Evolutionary conservation across 1,140 invertebrate species (phyloP).

Genomic region (Tachypleus tridentatus): DNA sequence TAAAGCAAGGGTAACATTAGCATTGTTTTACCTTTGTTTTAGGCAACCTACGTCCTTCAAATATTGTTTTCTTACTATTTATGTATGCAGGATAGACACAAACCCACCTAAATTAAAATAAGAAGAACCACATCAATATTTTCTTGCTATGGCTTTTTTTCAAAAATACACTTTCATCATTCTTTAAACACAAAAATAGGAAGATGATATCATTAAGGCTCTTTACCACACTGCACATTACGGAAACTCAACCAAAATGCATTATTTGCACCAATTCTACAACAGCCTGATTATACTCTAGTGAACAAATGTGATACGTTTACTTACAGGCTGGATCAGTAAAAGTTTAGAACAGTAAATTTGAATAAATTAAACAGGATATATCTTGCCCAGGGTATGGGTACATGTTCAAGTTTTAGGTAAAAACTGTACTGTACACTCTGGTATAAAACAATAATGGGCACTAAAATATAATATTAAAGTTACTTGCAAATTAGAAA

Average conservation of each 20-base stretch:
- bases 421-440: too few relatives aligned
- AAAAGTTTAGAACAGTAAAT: too few relatives aligned
- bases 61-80: conserved; percentile 81
- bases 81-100: conserved; percentile 94
- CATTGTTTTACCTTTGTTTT: conserved; percentile 49
- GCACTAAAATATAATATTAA: too few relatives aligned
- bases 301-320: too few relatives aligned
- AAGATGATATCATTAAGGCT: background rate
- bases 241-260: background rate
- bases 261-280: background rate
- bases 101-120: conserved; percentile 62
- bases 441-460: too few relatives aligned
- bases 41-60: conserved; percentile 68
- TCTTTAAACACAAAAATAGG: background rate
- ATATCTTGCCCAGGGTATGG: too few relatives aligned
- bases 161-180: background rate
- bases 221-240: background rate
- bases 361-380: too few relatives aligned
- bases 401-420: too few relatives aligned
- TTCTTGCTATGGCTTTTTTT: background rate
- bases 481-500: too few relatives aligned
- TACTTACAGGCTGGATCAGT: too few relatives aligned
- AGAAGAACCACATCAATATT: conserved; percentile 3
- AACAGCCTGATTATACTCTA: too few relatives aligned
- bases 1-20: conserved; percentile 8